Evolutionary conservation across 1,140 invertebrate species (phyloP), one percentile per base, ranked within the genome.

Genomic region (Acyrthosiphon pisum): DNA sequence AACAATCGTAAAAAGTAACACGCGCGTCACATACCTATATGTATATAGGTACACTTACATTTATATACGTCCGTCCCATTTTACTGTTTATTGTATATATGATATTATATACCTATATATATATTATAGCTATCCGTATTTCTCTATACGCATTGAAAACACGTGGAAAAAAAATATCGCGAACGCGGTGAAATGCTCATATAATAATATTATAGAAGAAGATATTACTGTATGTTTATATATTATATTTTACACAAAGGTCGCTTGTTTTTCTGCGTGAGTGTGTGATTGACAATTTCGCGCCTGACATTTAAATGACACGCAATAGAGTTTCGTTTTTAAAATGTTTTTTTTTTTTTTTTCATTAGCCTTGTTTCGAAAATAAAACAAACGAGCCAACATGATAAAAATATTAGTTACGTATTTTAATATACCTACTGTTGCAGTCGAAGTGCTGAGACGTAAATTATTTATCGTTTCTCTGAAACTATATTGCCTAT

Each of bases 1-100:
- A 56, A 37, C 48, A 37, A 56, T 56, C 37, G 35, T 53, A 89
- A 89, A 53, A 89, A 56, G 88, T 56, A 56, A 89, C 88, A 41
- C 88, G 50, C 48, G 50, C 88, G 48, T 87, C 84, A 87, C 35
- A 84, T 41, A 44, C 11, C 37, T 41, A 84, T 35, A 68, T 30
- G 11, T 68, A 68, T 68, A 76, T n/a, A 68, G 3, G 18, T 14
- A n/a, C 83, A 84, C 83, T 26, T 84, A 84, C 37, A 26, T 84
- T 41, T 84, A 41, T 81, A 76, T 83, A 44, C 14, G 37, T 84
- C 83, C 60, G 60, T 76, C 22, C 60, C 14, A 76, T 76, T 76
- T 76, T 14, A n/a, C 11, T 46, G 84, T 41, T 41, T 41, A 41
- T 41, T 41, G 41, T 41, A 41, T 46, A 30, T 26, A 18, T 41